Conservation (phyloP, 2,888 invertebrate genomes). For the Melieria picta region DNA sequence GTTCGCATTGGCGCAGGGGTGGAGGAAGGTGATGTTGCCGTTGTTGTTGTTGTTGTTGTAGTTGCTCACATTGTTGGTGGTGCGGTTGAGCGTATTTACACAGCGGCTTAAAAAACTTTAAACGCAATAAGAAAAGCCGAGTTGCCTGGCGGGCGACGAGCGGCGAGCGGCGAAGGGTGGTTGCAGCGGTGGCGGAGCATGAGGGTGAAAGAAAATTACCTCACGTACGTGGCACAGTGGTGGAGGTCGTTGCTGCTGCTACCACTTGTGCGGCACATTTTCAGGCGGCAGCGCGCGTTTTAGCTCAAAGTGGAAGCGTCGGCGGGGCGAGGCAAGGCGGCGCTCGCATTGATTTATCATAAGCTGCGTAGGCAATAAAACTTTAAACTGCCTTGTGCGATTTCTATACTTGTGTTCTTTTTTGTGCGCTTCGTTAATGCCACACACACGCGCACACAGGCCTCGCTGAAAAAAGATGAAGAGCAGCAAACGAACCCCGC, state of each 20-base stretch:
- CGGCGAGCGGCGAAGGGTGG: constrained; percentile 32
- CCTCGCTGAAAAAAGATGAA: neutral
- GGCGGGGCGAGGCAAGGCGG: constrained; percentile 3
- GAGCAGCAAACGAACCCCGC: neutral
- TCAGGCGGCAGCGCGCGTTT: neutral
- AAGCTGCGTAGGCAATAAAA: constrained; percentile 52
- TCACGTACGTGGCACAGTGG: constrained; percentile 51
- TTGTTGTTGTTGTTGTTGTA: constrained; percentile 18
- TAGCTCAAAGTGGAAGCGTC: neutral
- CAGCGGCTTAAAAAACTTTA: constrained; percentile 52
- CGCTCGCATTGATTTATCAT: constrained; percentile 59
- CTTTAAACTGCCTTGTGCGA: constrained; percentile 49
- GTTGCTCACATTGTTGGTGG: constrained; percentile 42
- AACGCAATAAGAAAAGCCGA: constrained; percentile 28
- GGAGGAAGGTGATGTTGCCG: neutral
- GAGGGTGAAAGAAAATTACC: constrained; percentile 54
- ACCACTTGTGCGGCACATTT: constrained; percentile 15
- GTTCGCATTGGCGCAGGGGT: too few relatives aligned
- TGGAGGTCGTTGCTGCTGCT: constrained; percentile 27
- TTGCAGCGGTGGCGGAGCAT: constrained; percentile 47
- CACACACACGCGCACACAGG: neutral
- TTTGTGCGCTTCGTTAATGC: constrained; percentile 11
- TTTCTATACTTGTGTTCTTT: constrained; percentile 20
- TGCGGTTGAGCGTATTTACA: constrained; percentile 56
- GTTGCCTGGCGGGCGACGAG: constrained; percentile 27